Percentiles rank a stretch among this genome's conserved stretches.
These are phyloP conservation scores for Bettongia penicillata DNA, from an alignment of 2,113 vertebrate genomes.

Conservation along the genomic window DNA sequence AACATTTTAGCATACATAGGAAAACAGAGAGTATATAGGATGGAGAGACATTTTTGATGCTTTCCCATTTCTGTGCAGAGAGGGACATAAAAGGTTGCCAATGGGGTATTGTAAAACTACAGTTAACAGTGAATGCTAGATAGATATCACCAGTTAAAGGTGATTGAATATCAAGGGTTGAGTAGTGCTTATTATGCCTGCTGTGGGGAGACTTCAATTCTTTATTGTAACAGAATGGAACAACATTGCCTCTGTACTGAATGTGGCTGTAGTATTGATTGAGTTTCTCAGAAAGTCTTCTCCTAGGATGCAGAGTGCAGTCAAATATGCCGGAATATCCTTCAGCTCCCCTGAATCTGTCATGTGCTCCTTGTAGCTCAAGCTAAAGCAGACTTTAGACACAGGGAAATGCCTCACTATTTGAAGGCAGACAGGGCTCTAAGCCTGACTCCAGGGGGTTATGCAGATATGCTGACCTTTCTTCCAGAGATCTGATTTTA, in stretches of 20 bases:
- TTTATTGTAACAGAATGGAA: constrained; percentile 87
- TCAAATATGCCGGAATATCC: constrained; percentile 86
- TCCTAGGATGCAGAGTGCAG: constrained; percentile 91
- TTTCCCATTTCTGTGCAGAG: constrained; percentile 76
- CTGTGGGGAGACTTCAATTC: constrained; percentile 87
- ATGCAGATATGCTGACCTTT: constrained; percentile 98
- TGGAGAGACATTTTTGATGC: constrained; percentile 65
- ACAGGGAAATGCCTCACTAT: constrained; percentile 84
- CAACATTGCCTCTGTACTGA: constrained; percentile 78
- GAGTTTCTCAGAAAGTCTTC: constrained; percentile 84
- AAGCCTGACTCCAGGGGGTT: constrained; percentile 93
- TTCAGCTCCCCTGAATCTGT: constrained; percentile 84
- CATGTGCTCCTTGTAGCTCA: constrained; percentile 85
- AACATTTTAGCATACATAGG: constrained; percentile 55
- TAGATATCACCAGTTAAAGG: constrained; percentile 83
- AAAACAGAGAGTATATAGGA: constrained; percentile 7
- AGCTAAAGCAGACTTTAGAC: constrained; percentile 88
- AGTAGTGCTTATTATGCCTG: constrained; percentile 88
- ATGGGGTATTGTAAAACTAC: constrained; percentile 76
- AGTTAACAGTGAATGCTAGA: constrained; percentile 76
- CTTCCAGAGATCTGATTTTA: constrained; percentile 95
- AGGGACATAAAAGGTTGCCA: constrained; percentile 73
- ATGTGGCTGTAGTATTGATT: constrained; percentile 89
- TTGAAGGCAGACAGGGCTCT: constrained; percentile 89
- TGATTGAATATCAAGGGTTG: constrained; percentile 90